Conservation (phyloP, 2,797 vertebrate species). For the Okamejei kenojei region DNA sequence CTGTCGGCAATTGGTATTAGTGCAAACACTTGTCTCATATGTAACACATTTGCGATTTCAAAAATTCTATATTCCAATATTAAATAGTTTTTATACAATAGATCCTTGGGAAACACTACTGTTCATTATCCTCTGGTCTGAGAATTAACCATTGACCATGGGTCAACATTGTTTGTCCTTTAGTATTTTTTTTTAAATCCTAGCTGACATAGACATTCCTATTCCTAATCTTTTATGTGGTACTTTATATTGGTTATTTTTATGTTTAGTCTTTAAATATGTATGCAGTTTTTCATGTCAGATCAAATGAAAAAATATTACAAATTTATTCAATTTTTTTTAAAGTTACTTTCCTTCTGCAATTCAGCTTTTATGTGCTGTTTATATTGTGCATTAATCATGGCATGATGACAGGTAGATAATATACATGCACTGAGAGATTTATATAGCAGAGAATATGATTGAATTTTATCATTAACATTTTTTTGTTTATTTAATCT, state of each 20-base stretch:
- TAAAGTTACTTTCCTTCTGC: background rate
- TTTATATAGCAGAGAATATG: background rate
- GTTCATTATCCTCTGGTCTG: too few relatives aligned
- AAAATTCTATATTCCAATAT: background rate
- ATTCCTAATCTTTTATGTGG: too few relatives aligned
- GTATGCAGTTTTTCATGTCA: background rate
- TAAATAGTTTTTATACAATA: background rate
- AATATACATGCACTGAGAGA: background rate
- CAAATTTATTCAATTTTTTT: background rate
- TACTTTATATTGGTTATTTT: too few relatives aligned
- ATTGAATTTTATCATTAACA: background rate
- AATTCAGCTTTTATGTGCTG: background rate
- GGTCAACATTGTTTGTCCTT: too few relatives aligned
- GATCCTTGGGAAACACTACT: too few relatives aligned
- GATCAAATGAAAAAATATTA: conserved; percentile 5
- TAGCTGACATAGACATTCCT: too few relatives aligned
- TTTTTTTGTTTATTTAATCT: background rate
- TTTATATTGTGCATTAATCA: background rate
- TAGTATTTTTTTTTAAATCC: too few relatives aligned
- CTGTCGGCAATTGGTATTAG: too few relatives aligned
- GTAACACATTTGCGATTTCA: background rate
- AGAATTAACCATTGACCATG: too few relatives aligned
- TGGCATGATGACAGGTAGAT: background rate
- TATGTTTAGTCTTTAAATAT: background rate
- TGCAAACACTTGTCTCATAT: background rate